Evolutionary conservation across 2,113 vertebrate genomes (phyloP).

Genomic region (Corythornis madagascariensis): DNA sequence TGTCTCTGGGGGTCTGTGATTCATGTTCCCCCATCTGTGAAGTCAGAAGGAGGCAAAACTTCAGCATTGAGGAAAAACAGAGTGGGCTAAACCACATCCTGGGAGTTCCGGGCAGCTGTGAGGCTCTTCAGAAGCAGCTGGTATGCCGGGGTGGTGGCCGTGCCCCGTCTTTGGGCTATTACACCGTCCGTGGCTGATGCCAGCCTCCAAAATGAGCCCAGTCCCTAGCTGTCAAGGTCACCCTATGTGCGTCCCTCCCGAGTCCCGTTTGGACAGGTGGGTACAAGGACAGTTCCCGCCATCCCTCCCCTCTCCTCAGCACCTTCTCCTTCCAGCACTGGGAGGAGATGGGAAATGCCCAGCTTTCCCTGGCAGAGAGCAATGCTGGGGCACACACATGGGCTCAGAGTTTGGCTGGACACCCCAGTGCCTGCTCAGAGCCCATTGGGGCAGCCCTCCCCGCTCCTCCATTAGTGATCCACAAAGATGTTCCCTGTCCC

Average conservation of each 20-base stretch:
- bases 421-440: not conserved
- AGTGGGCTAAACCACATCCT: not conserved
- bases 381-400: rapidly evolving
- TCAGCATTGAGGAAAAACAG: not conserved
- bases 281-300: not conserved
- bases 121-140: not conserved
- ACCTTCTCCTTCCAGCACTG: not conserved
- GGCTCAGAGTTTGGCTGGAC: not conserved
- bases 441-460: not conserved
- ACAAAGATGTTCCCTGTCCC: not conserved
- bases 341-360: not conserved
- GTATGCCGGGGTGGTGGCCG: not conserved
- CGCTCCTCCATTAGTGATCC: not conserved
- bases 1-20: not conserved
- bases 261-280: not conserved
- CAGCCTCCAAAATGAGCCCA: rapidly evolving
- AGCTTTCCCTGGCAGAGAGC: not conserved
- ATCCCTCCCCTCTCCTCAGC: not conserved
- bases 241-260: rapidly evolving
- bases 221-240: not conserved
- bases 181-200: not conserved
- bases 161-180: not conserved
- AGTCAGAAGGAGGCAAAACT: not conserved
- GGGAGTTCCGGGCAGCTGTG: not conserved
- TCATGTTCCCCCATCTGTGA: not conserved